A percentile compares a stretch with the other conserved stretches of the same genome.
Evolutionary conservation across 2,888 invertebrate genomes (phyloP).

Genomic region (Crematogaster levior): DNA sequence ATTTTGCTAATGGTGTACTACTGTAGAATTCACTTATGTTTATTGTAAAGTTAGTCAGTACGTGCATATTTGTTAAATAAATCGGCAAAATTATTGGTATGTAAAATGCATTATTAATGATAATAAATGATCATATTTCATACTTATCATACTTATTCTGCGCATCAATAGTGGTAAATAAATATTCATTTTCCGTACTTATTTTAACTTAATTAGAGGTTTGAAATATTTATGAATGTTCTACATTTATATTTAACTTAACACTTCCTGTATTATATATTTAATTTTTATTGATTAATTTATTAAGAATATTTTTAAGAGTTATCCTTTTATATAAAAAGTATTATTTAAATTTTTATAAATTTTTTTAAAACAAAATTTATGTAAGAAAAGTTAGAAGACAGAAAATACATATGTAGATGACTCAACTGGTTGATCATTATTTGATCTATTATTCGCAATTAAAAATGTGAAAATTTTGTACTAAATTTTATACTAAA

Average conservation of each 20-base stretch:
- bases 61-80: slow-evolving; percentile 45
- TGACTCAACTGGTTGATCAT: neutral
- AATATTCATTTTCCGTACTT: too few relatives aligned
- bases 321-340: neutral
- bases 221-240: too few relatives aligned
- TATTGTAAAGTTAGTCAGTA: slow-evolving; percentile 14
- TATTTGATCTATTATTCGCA: neutral
- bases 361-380: neutral
- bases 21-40: neutral
- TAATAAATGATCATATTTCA: slow-evolving; percentile 64
- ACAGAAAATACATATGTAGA: neutral
- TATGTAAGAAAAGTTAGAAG: neutral
- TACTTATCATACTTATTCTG: too few relatives aligned
- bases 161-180: too few relatives aligned
- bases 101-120: slow-evolving; percentile 55
- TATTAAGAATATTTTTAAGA: neutral
- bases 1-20: neutral
- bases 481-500: too few relatives aligned
- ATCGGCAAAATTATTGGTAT: slow-evolving; percentile 36
- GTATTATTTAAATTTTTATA: neutral
- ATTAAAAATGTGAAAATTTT: neutral
- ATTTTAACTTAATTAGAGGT: too few relatives aligned
- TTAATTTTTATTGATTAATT: neutral
- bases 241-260: neutral
- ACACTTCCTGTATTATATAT: neutral